Conservation (phyloP, 2,113 vertebrate genomes). For the Beaufortia kweichowensis region DNA sequence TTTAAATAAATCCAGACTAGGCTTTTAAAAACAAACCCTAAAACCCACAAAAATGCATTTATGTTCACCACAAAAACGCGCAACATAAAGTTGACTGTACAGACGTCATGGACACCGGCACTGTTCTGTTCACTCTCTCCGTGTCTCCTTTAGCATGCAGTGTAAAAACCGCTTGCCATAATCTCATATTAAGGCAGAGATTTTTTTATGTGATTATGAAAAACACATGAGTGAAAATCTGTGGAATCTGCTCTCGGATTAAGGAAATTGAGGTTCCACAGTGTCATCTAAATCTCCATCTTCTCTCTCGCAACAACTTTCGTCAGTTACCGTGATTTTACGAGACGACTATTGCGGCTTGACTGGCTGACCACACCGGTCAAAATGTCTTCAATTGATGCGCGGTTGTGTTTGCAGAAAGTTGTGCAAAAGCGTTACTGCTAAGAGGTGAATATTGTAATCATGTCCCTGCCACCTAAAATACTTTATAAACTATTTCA, state of each 20-base stretch:
- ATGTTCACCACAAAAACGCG: conserved; percentile 38
- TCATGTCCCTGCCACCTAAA: too few relatives aligned
- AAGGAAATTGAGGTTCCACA: conserved; percentile 36
- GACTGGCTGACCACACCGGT: not conserved
- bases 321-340: conserved; percentile 40
- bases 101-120: not conserved
- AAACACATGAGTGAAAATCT: conserved; percentile 58
- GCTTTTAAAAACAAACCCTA: conserved; percentile 46
- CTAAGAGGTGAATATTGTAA: too few relatives aligned
- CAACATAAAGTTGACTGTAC: conserved; percentile 1
- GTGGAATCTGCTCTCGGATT: conserved; percentile 37
- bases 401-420: too few relatives aligned
- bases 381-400: not conserved
- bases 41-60: conserved; percentile 49
- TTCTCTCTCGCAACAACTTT: conserved; percentile 20
- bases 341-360: not conserved
- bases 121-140: not conserved
- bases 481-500: too few relatives aligned
- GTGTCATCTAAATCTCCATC: conserved; percentile 39
- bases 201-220: conserved; percentile 42
- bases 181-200: conserved; percentile 8
- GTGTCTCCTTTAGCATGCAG: not conserved
- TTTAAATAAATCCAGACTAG: conserved; percentile 41
- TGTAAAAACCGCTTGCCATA: conserved; percentile 2
- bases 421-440: too few relatives aligned